Evolutionary conservation across 1,140 invertebrate genomes (phyloP), one percentile per base, ranked within the genome.

Genomic region (Drosophila teissieri): DNA sequence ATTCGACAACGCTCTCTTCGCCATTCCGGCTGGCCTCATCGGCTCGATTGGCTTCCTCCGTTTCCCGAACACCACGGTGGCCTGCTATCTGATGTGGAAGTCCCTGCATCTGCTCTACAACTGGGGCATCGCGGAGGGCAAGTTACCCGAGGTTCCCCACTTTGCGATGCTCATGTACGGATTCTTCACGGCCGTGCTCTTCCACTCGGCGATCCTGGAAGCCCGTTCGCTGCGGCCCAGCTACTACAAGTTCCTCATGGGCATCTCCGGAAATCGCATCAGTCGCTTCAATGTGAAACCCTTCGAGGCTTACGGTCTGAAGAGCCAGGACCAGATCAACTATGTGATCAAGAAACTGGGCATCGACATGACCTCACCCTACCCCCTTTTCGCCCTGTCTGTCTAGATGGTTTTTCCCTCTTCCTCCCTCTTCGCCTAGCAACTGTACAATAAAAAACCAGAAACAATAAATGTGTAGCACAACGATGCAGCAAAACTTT

Each of bases 171-270:
- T 97, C 42, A 92, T 97, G 31, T 97, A 97, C 88, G 94, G 95
- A 49, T 91, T 95, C 64, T 96, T 96, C 75, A 97, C 96, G 7
- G 95, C 95, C 15, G 82, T 96, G 70, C 93, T 97, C 7, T 97
- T 97, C 81, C 96, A 97, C 92, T 94, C 94, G 54, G 96, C 95
- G 56, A 94, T 97, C 15, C 73, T 97, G 52, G 96, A 97, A 91
- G 96, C 96, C 7, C 94, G 95, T 52, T 95, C 95, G 79, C 91
- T 97, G 34, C 93, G 96, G 74, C 93, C 95, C n/a, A 96, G 96
- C n/a, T 97, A 97, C 92, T 97, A 96, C 94, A 96, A 95, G 83
- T 97, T 97, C 92, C 93, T 97, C 17, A 93, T 95, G 68, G 94
- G 93, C 67, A 92, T 97, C 17, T 97, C 96, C 3, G 84, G 84